Conservation (phyloP, 1,140 invertebrate genomes). For the Drosophila tani region DNA sequence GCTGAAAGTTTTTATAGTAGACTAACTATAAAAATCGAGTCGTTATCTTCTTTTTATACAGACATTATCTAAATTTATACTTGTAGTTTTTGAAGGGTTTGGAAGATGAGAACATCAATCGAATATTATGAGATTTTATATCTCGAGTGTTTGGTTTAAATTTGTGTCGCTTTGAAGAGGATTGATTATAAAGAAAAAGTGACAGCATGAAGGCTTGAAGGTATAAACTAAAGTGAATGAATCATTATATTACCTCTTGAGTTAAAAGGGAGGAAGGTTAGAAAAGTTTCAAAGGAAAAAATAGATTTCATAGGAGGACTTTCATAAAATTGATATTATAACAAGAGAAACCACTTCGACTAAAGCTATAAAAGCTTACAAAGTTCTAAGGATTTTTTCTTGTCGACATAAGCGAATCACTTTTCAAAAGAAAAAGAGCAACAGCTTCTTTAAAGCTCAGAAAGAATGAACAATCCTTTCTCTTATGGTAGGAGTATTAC, state of each 20-base stretch:
- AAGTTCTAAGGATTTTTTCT: not conserved
- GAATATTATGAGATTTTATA: conserved; percentile 19
- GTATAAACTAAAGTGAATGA: not conserved
- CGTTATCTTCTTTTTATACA: not conserved
- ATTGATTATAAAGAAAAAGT: not conserved
- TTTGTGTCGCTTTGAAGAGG: conserved; percentile 12
- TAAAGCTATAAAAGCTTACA: not conserved
- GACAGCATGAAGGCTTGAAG: not conserved
- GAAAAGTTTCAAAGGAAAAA: not conserved
- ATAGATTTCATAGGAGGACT: not conserved
- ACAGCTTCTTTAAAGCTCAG: not conserved
- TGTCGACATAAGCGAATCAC: not conserved
- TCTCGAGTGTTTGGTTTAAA: conserved; percentile 21
- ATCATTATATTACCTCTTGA: too few relatives aligned
- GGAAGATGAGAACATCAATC: conserved; percentile 19
- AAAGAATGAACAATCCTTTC: not conserved
- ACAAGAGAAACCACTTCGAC: not conserved
- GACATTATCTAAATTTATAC: not conserved
- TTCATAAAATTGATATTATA: not conserved
- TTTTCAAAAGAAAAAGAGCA: not conserved
- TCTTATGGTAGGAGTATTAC: not conserved
- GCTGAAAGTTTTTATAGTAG: too few relatives aligned
- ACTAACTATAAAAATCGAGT: conserved; percentile 1
- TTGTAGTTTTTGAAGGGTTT: not conserved
- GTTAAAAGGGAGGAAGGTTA: too few relatives aligned